Percentiles rank a stretch among this genome's conserved stretches.
These are phyloP conservation scores for Spialia ferax DNA, from an alignment of 2,888 invertebrate species.

Conservation along the genomic window DNA sequence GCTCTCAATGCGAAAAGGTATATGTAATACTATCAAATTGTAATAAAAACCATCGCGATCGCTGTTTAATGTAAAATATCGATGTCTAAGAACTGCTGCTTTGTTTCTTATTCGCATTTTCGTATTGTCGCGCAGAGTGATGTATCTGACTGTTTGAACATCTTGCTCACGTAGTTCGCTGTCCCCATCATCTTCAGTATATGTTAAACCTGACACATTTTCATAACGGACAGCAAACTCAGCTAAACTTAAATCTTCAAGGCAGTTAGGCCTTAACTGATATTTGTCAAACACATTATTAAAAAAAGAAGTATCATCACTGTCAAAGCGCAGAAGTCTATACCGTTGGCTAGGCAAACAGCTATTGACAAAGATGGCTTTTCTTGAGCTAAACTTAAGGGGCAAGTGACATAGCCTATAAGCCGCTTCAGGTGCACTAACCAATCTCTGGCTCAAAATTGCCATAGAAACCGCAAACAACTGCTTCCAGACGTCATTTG, in stretches of 20 bases:
- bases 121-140: background rate
- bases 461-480: background rate
- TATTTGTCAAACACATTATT: background rate
- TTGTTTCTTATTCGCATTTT: background rate
- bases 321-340: background rate
- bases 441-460: background rate
- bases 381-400: background rate
- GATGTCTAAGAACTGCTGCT: background rate
- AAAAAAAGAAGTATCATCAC: background rate
- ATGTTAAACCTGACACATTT: background rate
- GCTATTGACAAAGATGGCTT: background rate
- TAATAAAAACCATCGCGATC: background rate
- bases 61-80: background rate
- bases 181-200: background rate
- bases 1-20: no score
- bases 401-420: background rate
- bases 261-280: background rate
- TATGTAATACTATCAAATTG: no score
- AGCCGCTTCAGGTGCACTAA: background rate
- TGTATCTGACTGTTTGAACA: background rate
- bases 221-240: conserved; percentile 3
- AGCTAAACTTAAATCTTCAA: background rate
- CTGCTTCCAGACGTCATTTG: background rate
- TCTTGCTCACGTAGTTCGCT: background rate
- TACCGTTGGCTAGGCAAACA: background rate